Base-by-base conservation (phyloP, 1,140 invertebrate genomes). In the Manduca sexta region DNA sequence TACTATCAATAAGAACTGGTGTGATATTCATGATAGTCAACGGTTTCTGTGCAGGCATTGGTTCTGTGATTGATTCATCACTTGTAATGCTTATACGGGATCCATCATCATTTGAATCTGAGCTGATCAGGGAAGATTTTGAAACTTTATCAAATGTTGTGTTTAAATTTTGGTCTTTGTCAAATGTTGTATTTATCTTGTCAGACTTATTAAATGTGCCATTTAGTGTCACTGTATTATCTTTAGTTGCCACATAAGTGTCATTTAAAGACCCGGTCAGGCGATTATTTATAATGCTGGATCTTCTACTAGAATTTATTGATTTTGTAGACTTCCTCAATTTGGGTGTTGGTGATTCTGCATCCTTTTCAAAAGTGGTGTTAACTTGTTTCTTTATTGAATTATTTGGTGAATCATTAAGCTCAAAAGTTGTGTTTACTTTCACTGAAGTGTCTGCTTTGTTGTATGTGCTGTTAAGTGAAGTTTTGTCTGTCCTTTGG, bases 1-100 rank as follows among this genome's bases (percentile, higher is more conserved):
- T 80, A 47, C 77, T 84, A n/a, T 84, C 81, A 31, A 84, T 68
- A 4, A 84, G 49, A 3, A 80, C 26, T 15, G 76, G 71, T 17
- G 71, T 75, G 0, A 49, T 65, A 41, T 80, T 82, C 0, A 72
- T 41, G 26, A 76, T 69, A 38, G 21, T 26, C 4, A 26, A 5
- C 8, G 4, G 75, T 70, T 44, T 77, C 73, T 18, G 14, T 35
- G 4, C 8, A 0, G 1, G 21, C 21, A 5, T 26, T 26, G 21
- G 21, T 26, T 26, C 21, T 26, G 21, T 1, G 21, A 26, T 2
- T 5, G 21, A 26, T 13, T 43, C 74, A 45, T 82, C 75, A 63
- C 74, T 81, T 0, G 67, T 76, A 11, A 84, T 68, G 40, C 70
- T 82, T 1, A 82, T 67, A 21, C 44, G 59, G 1, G 74, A 77